Conservation (phyloP, 2,797 vertebrate species). For the Myripristis murdjan region DNA sequence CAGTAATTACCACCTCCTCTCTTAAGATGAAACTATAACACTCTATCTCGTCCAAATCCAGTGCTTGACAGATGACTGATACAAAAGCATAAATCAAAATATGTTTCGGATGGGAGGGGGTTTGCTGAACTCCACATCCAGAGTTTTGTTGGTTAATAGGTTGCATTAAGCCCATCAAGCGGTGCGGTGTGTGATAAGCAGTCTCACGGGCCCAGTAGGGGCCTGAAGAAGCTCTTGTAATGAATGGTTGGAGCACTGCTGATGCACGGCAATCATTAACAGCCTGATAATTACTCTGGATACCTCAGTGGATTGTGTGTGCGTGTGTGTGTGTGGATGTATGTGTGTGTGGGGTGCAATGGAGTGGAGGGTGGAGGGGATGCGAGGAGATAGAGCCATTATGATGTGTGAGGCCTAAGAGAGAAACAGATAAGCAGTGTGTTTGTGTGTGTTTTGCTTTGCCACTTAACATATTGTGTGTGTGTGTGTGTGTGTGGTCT, state of each 20-base stretch:
- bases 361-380: no score
- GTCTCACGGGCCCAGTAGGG: slow-evolving; percentile 85
- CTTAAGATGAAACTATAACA: slow-evolving; percentile 47
- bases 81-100: slow-evolving; percentile 74
- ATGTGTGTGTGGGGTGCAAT: slow-evolving; percentile 20
- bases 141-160: slow-evolving; percentile 90
- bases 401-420: slow-evolving; percentile 76
- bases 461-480: slow-evolving; percentile 54
- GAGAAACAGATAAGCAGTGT: slow-evolving; percentile 73
- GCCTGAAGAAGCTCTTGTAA: slow-evolving; percentile 90
- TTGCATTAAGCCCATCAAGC: slow-evolving; percentile 91
- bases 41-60: slow-evolving; percentile 56
- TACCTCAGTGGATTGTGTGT: slow-evolving; percentile 82
- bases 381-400: slow-evolving; percentile 81
- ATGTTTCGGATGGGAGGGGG: slow-evolving; percentile 58
- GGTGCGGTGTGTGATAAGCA: slow-evolving; percentile 82
- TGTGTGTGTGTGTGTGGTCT: slow-evolving; percentile 64
- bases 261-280: slow-evolving; percentile 91
- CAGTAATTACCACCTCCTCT: slow-evolving; percentile 58
- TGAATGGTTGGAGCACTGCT: slow-evolving; percentile 89
- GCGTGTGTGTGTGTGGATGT: slow-evolving; percentile 36
- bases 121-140: slow-evolving; percentile 72
- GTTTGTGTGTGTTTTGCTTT: slow-evolving; percentile 66
- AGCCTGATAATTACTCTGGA: slow-evolving; percentile 93
- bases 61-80: slow-evolving; percentile 68